Percentiles rank a stretch among this genome's conserved stretches.
These are phyloP conservation scores for Blastobasis lacticolella DNA, from an alignment of 2,888 invertebrate species.

Conservation along the genomic window DNA sequence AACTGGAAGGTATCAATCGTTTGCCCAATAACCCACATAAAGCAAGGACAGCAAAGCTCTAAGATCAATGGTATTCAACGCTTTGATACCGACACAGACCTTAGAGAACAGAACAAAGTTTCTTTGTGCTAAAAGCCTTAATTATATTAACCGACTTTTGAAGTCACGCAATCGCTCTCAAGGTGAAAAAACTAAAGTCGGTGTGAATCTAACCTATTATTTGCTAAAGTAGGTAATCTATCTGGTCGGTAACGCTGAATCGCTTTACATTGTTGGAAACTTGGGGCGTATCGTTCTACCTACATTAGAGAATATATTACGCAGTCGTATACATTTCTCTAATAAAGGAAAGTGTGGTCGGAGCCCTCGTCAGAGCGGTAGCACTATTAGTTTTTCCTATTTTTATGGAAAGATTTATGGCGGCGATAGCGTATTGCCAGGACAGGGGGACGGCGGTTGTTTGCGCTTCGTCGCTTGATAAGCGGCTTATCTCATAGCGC, in stretches of 20 bases:
- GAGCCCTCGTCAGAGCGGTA: too few species aligned
- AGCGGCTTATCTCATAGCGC: conserved; percentile 1
- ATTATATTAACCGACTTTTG: conserved; percentile 34
- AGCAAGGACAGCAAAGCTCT: too few species aligned
- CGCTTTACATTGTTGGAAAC: too few species aligned
- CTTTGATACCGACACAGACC: conserved; percentile 1
- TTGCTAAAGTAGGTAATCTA: conserved; percentile 6
- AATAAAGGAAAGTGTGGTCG: too few species aligned
- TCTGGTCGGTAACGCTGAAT: conserved; percentile 15
- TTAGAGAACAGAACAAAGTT: conserved; percentile 11
- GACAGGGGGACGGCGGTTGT: conserved; percentile 15
- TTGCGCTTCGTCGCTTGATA: conserved; percentile 23
- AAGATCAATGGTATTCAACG: too few species aligned
- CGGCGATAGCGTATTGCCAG: conserved; percentile 9
- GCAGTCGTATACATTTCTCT: too few species aligned
- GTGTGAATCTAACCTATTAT: conserved; percentile 39
- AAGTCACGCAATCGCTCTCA: conserved; percentile 43
- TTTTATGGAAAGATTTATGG: conserved; percentile 6
- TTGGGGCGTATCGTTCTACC: too few species aligned
- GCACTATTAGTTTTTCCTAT: neutral
- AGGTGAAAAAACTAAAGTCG: conserved; percentile 40
- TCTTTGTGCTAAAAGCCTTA: conserved; percentile 42
- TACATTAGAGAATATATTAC: too few species aligned
- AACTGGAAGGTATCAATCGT: too few species aligned
- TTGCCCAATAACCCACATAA: too few species aligned